Conservation (phyloP, 2,888 invertebrate genomes). For the Eristalinus sepulchralis region DNA sequence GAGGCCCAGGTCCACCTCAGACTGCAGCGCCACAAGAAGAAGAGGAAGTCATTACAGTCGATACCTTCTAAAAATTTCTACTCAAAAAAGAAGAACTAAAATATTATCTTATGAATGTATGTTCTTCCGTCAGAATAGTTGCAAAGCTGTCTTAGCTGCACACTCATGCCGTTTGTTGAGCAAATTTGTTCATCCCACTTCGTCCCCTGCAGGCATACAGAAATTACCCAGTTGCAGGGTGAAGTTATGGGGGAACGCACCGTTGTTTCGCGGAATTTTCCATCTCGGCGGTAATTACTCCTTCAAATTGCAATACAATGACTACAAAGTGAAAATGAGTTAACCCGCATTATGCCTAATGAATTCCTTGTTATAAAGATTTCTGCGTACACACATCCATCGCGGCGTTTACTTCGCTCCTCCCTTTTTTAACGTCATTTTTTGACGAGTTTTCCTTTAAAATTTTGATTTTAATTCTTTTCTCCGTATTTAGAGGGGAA, state of each 20-base stretch:
- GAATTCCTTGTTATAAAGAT: conserved; percentile 15
- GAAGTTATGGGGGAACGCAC: conserved; percentile 3
- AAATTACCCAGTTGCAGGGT: conserved; percentile 22
- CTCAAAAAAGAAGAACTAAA: too few species aligned
- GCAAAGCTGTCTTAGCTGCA: too few species aligned
- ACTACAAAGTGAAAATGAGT: conserved; percentile 46
- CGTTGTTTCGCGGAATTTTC: neutral
- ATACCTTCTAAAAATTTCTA: too few species aligned
- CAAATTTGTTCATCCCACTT: neutral
- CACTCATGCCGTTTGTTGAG: too few species aligned
- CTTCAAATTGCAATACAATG: conserved; percentile 33
- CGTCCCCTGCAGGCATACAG: neutral
- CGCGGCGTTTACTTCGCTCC: neutral
- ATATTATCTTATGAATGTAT: too few species aligned
- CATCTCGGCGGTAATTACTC: neutral
- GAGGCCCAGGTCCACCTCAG: too few species aligned
- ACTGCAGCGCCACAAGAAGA: too few species aligned
- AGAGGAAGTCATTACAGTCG: too few species aligned
- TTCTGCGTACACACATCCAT: neutral
- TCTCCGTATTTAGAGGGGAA: conserved; percentile 10
- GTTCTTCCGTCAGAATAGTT: too few species aligned
- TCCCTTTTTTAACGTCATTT: neutral
- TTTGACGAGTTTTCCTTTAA: conserved; percentile 18
- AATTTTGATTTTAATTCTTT: conserved; percentile 36
- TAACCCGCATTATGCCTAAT: conserved; percentile 54